A percentile compares a stretch with the other conserved stretches of the same genome.
Evolutionary conservation across 2,888 invertebrate species (phyloP).

Genomic region (Lamproptera curius): DNA sequence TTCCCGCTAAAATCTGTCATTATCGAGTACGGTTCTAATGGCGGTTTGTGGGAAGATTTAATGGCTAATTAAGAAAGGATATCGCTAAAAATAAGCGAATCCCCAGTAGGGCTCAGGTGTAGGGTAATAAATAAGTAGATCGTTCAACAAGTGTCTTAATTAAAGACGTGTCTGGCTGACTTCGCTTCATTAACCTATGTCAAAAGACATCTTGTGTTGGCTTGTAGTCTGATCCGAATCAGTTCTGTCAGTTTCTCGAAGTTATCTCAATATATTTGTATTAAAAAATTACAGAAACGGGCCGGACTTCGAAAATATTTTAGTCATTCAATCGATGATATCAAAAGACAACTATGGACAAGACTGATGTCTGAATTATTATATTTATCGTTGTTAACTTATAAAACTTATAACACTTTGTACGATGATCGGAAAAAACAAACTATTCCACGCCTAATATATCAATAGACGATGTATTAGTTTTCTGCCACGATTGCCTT

Average conservation of each 20-base stretch:
- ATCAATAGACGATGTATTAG: too few relatives aligned
- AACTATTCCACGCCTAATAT: too few relatives aligned
- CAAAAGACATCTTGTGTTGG: background rate
- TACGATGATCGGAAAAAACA: too few relatives aligned
- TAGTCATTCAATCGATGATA: too few relatives aligned
- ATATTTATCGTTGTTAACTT: too few relatives aligned
- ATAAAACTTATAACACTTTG: too few relatives aligned
- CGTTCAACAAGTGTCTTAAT: conserved; percentile 16
- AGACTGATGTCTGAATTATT: too few relatives aligned
- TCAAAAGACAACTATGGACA: too few relatives aligned
- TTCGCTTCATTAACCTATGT: background rate
- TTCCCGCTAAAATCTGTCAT: background rate
- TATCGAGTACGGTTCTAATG: conserved; percentile 1
- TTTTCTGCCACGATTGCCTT: too few relatives aligned
- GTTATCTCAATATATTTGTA: too few relatives aligned
- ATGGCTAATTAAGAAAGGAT: conserved; percentile 17
- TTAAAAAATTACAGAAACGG: too few relatives aligned
- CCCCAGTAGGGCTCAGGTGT: background rate
- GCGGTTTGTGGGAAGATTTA: conserved; percentile 9
- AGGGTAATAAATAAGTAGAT: conserved; percentile 2
- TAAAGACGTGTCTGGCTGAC: conserved; percentile 3
- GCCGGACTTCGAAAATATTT: too few relatives aligned
- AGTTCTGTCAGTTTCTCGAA: background rate
- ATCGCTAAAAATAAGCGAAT: conserved; percentile 4
- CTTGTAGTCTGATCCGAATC: background rate